phyloP scores from a whole-genome alignment of 2,113 vertebrate genomes.

The Hassar affinis region DNA sequence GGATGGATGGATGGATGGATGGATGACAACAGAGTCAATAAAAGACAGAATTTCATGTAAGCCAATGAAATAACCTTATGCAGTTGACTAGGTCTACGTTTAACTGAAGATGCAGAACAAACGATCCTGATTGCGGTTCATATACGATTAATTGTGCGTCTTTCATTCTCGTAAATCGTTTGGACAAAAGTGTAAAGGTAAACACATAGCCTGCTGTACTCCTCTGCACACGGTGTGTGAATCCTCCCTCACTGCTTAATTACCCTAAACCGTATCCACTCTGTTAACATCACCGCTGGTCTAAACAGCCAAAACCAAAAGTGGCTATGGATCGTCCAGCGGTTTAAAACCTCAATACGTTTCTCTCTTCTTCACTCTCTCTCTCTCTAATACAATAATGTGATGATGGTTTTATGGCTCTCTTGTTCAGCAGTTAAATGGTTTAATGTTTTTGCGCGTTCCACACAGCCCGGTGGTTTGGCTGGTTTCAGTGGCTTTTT shows the following conservation, averaged over 20 bases:
- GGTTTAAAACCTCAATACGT: slow-evolving; percentile 31
- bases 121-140: not conserved
- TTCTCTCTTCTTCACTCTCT: slow-evolving; percentile 13
- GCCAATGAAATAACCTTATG: not conserved
- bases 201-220: not conserved
- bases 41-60: not conserved
- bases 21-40: not conserved
- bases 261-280: not conserved
- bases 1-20: not conserved
- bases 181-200: not conserved
- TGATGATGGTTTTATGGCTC: slow-evolving; percentile 57
- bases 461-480: slow-evolving; percentile 50
- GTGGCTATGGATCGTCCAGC: slow-evolving; percentile 5
- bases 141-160: not conserved
- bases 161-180: no score
- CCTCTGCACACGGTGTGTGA: not conserved
- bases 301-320: slow-evolving; percentile 16
- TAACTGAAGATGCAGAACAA: not conserved
- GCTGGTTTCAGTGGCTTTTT: slow-evolving; percentile 59
- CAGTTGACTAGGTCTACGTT: no score
- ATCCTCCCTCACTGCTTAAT: not conserved
- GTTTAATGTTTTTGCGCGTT: slow-evolving; percentile 50
- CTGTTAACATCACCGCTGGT: not conserved
- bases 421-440: slow-evolving; percentile 56
- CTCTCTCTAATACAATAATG: slow-evolving; percentile 50